phyloP scores from a whole-genome alignment of 1,140 invertebrate species.

The Wiebesia pumilae region DNA sequence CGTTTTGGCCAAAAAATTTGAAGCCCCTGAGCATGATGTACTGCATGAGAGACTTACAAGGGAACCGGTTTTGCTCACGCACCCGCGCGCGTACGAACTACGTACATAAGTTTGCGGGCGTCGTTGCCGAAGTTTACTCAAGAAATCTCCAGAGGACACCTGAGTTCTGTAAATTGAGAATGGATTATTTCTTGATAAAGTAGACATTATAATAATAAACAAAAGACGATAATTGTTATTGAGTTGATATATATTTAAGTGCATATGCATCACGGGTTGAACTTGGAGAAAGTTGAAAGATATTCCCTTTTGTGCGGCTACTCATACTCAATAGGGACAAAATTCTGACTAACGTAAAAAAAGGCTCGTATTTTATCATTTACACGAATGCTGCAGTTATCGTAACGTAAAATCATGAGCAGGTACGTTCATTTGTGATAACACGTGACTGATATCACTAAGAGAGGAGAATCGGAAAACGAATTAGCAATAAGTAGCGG shows the following conservation, averaged over 20 bases:
- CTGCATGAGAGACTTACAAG: slow-evolving; percentile 5
- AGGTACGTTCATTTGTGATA: not conserved
- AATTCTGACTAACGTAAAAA: not conserved
- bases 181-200: not conserved
- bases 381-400: not conserved
- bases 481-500: not conserved
- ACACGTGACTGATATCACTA: not conserved
- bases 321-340: not conserved
- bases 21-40: slow-evolving; percentile 40
- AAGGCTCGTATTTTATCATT: not conserved
- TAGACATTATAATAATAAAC: not conserved
- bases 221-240: not conserved
- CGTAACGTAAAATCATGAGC: not conserved
- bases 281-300: no score
- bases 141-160: slow-evolving; percentile 1
- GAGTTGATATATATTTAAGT: no score
- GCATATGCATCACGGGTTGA: no score
- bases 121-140: slow-evolving; percentile 17
- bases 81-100: not conserved
- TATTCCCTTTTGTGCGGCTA: no score
- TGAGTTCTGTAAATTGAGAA: not conserved
- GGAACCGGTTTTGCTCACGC: slow-evolving; percentile 41
- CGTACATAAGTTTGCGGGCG: slow-evolving; percentile 15
- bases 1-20: slow-evolving; percentile 32
- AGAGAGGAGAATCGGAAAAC: not conserved